Base-by-base conservation (phyloP, 2,888 invertebrate species). In the Rapana venosa region DNA sequence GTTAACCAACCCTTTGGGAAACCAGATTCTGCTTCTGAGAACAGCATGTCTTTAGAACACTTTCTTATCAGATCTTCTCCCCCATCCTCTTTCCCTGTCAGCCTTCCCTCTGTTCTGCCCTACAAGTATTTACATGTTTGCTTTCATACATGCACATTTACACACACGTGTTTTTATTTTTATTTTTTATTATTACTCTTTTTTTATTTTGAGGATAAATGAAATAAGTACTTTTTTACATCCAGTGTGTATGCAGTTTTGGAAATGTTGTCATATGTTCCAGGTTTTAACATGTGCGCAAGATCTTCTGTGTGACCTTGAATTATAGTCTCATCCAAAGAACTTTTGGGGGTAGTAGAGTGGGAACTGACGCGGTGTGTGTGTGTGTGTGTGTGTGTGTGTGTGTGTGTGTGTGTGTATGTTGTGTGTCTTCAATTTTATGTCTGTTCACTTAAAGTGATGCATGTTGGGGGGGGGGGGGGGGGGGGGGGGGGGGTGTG, bases 331-430 rank as follows among this genome's bases (percentile, higher is more conserved):
- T n/a, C n/a, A n/a, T n/a, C n/a, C n/a, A n/a, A n/a, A n/a, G n/a
- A n/a, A n/a, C n/a, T n/a, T n/a, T n/a, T 74, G 74, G 13, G 74
- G 13, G 74, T 74, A n/a, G 13, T 15, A 22, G 74, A 22, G 74
- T n/a, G 74, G 13, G n/a, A n/a, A n/a, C n/a, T 30, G 77, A 26
- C 4, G 11, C 4, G 20, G 77, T 1, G 77, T 77, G 26, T 30
- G 77, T 30, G n/a, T 30, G 77, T 30, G 77, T 30, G 77, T 30
- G 77, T 77, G 77, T 77, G 77, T 77, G 77, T 77, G 77, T 77
- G 77, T 77, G 77, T 77, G 77, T 77, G 77, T 30, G 77, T 77
- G 77, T 11, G 77, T 77, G 77, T 11, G 77, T 77, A n/a, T 30
- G 77, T n/a, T n/a, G 77, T 30, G 77, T 77, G 77, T n/a, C n/a